Evolutionary conservation across 2,888 invertebrate species (phyloP).

Genomic region (Lucinisca nassula): DNA sequence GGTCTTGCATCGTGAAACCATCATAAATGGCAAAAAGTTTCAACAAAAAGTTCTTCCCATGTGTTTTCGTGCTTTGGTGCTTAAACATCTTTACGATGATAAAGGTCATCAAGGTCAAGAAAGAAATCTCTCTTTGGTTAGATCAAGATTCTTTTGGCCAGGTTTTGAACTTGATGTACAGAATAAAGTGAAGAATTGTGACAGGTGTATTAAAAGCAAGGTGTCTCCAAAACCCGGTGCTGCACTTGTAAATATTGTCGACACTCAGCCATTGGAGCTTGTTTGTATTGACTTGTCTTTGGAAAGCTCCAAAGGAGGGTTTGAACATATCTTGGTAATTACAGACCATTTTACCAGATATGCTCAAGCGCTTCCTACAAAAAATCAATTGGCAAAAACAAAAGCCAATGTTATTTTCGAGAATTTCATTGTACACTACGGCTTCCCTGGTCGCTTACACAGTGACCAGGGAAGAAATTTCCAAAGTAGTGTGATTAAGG

Average conservation of each 20-base stretch:
- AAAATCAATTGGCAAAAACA: background rate
- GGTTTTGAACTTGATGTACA: background rate
- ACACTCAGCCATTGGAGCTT: background rate
- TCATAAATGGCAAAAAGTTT: background rate
- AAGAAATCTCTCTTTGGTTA: too few species aligned
- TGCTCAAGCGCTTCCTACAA: constrained; percentile 1
- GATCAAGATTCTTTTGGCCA: background rate
- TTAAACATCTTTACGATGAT: background rate
- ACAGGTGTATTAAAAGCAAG: background rate
- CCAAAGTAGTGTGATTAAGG: too few species aligned
- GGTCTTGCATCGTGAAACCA: background rate
- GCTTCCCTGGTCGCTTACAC: too few species aligned
- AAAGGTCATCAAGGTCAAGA: background rate
- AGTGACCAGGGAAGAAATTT: too few species aligned
- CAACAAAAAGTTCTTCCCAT: background rate
- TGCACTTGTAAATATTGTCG: background rate
- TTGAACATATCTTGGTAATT: too few species aligned
- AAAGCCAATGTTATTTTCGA: background rate
- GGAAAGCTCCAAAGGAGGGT: background rate
- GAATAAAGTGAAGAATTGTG: background rate
- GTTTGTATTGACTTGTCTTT: constrained; percentile 7
- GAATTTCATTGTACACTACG: background rate
- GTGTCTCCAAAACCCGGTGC: background rate
- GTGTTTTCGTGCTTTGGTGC: background rate
- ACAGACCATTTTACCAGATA: constrained; percentile 3